These are phyloP conservation scores for Hemicordylus capensis DNA, from an alignment of 2,113 vertebrate species.

Conservation along the genomic window DNA sequence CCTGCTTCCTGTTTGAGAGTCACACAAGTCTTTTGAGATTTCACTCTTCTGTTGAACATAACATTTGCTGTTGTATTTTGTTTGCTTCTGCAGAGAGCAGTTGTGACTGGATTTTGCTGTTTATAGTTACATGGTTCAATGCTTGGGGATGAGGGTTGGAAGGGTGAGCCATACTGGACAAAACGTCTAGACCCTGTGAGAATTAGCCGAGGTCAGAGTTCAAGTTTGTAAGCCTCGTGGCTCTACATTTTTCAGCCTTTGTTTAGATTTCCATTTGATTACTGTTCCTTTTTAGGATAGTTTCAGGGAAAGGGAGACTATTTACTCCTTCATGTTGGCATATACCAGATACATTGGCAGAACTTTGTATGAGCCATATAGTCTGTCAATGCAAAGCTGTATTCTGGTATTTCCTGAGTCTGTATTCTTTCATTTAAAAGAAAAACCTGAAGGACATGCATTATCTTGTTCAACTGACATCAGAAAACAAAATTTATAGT, in stretches of 20 bases:
- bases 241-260: constrained; percentile 14
- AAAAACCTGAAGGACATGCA: constrained; percentile 1
- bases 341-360: background rate
- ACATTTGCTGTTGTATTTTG: background rate
- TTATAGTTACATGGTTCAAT: background rate
- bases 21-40: background rate
- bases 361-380: background rate
- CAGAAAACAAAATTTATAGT: constrained; percentile 29
- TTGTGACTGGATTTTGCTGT: background rate
- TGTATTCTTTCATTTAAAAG: constrained; percentile 7
- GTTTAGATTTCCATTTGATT: constrained; percentile 22
- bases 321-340: background rate
- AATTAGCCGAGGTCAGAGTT: constrained; percentile 11
- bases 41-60: background rate
- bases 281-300: background rate
- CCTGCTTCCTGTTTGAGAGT: background rate
- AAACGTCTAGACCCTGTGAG: background rate
- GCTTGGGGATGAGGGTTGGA: rapidly evolving
- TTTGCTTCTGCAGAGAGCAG: background rate
- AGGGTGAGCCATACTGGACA: background rate
- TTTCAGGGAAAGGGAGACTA: background rate
- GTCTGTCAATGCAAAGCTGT: background rate
- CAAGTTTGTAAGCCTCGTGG: background rate
- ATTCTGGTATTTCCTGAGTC: background rate
- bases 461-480: constrained; percentile 29